A percentile compares a stretch with the other conserved stretches of the same genome.
Conservation (phyloP, 2,888 invertebrate genomes). For the Plagodis pulveraria region DNA sequence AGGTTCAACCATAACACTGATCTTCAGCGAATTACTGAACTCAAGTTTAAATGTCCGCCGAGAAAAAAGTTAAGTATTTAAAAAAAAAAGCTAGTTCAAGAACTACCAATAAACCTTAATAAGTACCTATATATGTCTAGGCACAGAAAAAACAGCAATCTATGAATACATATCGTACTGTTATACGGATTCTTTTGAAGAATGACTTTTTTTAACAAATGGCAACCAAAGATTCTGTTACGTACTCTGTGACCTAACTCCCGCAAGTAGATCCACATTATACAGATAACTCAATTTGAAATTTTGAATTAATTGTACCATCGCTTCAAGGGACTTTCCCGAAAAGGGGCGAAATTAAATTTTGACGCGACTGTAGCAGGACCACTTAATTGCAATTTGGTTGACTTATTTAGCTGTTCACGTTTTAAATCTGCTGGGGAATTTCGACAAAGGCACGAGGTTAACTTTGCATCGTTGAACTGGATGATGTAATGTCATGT, state of each 20-base stretch:
- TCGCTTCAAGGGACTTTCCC: slow-evolving; percentile 23
- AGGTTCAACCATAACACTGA: no score
- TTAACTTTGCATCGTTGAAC: not conserved
- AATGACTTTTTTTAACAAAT: not conserved
- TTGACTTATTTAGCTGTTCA: slow-evolving; percentile 53
- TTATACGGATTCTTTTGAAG: no score
- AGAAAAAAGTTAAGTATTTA: no score
- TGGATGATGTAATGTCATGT: no score
- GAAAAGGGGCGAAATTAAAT: slow-evolving; percentile 55
- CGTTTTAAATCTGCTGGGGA: slow-evolving; percentile 20
- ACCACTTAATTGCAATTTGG: slow-evolving; percentile 66
- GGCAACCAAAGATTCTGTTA: not conserved
- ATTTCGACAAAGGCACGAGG: not conserved
- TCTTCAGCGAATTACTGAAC: no score
- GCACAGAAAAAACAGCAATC: no score
- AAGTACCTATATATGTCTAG: no score
- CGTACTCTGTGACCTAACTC: slow-evolving; percentile 6
- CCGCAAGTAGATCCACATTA: slow-evolving; percentile 37
- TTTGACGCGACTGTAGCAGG: slow-evolving; percentile 52
- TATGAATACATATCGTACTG: no score
- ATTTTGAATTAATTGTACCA: slow-evolving; percentile 55
- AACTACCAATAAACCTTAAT: no score
- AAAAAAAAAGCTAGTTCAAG: no score
- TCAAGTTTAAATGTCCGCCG: no score
- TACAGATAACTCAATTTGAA: slow-evolving; percentile 51